A percentile compares a stretch with the other conserved stretches of the same genome.
Evolutionary conservation across 2,888 invertebrate species (phyloP).

Genomic region (Coelinius sp.): DNA sequence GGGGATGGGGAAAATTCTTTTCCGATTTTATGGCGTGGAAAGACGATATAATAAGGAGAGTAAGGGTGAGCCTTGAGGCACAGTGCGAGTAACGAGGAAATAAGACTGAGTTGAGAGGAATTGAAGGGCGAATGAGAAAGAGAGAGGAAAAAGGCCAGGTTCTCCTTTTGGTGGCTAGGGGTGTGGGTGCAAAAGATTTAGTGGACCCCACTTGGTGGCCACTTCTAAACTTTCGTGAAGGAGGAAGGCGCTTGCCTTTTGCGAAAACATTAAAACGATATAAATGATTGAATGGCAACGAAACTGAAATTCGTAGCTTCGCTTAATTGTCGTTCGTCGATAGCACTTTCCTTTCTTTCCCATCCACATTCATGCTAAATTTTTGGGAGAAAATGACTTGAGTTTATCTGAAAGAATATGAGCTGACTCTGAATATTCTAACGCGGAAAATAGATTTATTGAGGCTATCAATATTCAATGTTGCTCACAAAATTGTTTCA

Average conservation of each 20-base stretch:
- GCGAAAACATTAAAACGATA: constrained; percentile 61
- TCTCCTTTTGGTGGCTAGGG: constrained; percentile 13
- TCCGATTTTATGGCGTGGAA: constrained; percentile 71
- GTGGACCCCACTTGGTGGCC: constrained; percentile 62
- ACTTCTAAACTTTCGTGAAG: constrained; percentile 58
- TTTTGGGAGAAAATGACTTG: no score
- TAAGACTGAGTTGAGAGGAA: constrained; percentile 64
- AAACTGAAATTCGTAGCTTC: constrained; percentile 18
- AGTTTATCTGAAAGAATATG: no score
- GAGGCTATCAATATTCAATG: no score
- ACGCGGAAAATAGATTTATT: no score
- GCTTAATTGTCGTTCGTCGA: constrained; percentile 27
- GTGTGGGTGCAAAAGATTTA: constrained; percentile 63
- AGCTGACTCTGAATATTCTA: no score
- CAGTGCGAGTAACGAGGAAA: constrained; percentile 70
- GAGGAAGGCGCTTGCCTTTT: constrained; percentile 35
- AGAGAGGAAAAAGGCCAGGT: constrained; percentile 38
- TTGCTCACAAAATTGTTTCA: no score
- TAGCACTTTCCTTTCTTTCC: no score
- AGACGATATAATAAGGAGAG: constrained; percentile 71
- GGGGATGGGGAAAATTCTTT: constrained; percentile 66
- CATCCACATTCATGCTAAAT: no score
- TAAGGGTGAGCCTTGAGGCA: constrained; percentile 52
- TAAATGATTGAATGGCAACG: constrained; percentile 50
- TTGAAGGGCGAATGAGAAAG: constrained; percentile 39